Percentiles rank a stretch among this genome's conserved stretches.
phyloP scores from a whole-genome alignment of 2,797 vertebrate genomes.

The Alectoris magna region DNA sequence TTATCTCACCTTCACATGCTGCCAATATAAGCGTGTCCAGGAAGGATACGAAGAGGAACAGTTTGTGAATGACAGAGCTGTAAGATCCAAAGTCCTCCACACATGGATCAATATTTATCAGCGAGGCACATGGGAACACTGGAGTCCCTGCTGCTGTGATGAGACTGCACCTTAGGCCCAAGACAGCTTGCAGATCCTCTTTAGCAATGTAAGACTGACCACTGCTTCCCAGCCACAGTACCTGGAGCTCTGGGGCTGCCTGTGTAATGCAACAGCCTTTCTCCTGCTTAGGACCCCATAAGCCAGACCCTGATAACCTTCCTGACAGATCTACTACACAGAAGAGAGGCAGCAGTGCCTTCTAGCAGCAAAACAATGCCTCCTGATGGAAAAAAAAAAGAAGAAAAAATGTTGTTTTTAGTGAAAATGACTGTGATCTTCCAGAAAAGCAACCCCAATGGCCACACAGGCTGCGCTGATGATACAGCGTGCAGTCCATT shows the following conservation, averaged over 20 bases:
- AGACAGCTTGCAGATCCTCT: not conserved
- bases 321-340: not conserved
- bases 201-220: not conserved
- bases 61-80: not conserved
- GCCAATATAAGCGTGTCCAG: rapidly evolving
- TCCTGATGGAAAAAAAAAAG: rapidly evolving
- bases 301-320: too few relatives aligned
- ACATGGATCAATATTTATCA: not conserved
- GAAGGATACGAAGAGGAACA: not conserved
- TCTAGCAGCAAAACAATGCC: not conserved
- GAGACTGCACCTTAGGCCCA: not conserved
- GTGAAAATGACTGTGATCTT: not conserved
- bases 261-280: not conserved
- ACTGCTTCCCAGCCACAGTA: not conserved
- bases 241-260: not conserved
- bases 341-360: not conserved
- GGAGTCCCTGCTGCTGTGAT: not conserved
- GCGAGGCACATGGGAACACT: not conserved
- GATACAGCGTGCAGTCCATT: not conserved
- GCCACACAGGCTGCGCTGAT: rapidly evolving
- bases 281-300: not conserved
- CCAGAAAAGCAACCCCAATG: too few relatives aligned
- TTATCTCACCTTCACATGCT: not conserved
- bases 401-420: not conserved
- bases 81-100: not conserved